Percentiles rank a stretch among this genome's conserved stretches.
Conservation (phyloP, 2,888 invertebrate genomes). For the Tachina grossa region DNA sequence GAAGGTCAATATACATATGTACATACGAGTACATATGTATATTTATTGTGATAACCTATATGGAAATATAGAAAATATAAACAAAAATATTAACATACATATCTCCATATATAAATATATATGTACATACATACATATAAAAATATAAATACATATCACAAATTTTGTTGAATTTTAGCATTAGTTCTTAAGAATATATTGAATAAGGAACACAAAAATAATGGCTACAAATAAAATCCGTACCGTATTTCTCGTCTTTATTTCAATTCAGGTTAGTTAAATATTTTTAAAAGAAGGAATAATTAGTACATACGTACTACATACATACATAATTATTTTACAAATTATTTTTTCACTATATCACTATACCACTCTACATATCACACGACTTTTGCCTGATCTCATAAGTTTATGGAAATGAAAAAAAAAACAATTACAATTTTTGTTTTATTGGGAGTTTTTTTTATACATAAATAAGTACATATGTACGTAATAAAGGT, state of each 20-base stretch:
- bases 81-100: not conserved
- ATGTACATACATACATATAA: not conserved
- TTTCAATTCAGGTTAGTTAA: conserved; percentile 6
- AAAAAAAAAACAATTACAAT: too few species aligned
- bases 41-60: conserved; percentile 18
- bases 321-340: not conserved
- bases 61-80: not conserved
- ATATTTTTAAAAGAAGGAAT: not conserved
- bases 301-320: not conserved
- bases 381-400: not conserved
- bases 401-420: not conserved
- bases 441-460: too few species aligned
- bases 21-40: too few species aligned
- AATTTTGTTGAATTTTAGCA: not conserved
- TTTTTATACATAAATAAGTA: too few species aligned
- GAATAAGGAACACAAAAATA: not conserved
- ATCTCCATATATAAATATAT: not conserved
- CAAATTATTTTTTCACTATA: too few species aligned
- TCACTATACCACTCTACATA: not conserved
- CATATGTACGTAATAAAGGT: too few species aligned
- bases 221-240: not conserved
- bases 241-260: not conserved
- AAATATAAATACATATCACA: not conserved
- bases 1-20: not conserved
- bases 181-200: conserved; percentile 1